Percentiles rank a stretch among this genome's conserved stretches.
These are phyloP conservation scores for Euplexia lucipara DNA, from an alignment of 2,888 invertebrate species.

Conservation along the genomic window DNA sequence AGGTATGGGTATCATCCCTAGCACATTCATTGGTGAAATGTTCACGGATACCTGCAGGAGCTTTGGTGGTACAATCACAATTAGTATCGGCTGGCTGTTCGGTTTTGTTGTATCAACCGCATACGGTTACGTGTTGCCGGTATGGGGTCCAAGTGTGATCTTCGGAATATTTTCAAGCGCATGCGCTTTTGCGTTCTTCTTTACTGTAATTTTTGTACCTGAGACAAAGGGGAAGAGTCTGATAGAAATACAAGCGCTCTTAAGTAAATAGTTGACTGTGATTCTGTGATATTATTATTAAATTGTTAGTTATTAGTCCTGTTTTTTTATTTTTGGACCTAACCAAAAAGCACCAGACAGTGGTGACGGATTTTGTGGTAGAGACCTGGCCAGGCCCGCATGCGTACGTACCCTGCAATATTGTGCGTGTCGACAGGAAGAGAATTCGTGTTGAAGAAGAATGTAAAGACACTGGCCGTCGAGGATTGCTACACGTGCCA, in stretches of 20 bases:
- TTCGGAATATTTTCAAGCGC: slow-evolving; percentile 68
- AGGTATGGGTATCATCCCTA: slow-evolving; percentile 73
- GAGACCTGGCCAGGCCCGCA: no score
- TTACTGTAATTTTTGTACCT: slow-evolving; percentile 67
- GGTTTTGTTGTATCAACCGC: slow-evolving; percentile 66
- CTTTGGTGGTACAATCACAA: slow-evolving; percentile 63
- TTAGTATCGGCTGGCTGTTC: slow-evolving; percentile 62
- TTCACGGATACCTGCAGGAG: slow-evolving; percentile 70
- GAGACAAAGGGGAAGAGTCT: slow-evolving; percentile 73
- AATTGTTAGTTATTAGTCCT: background rate
- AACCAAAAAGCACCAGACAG: no score
- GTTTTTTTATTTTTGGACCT: background rate
- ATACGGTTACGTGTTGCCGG: slow-evolving; percentile 63
- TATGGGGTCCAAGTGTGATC: slow-evolving; percentile 57
- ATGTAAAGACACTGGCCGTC: no score
- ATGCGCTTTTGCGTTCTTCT: slow-evolving; percentile 61
- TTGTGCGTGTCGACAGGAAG: no score
- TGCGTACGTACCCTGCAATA: no score
- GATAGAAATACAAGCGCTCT: slow-evolving; percentile 68
- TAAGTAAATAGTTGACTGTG: slow-evolving; percentile 39
- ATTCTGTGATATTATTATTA: background rate
- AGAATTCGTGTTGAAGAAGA: no score
- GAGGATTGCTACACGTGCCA: no score
- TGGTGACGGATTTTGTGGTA: no score
- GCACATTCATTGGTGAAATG: slow-evolving; percentile 71